Evolutionary conservation across 2,113 vertebrate species (phyloP), one percentile per base, ranked within the genome.

Genomic region (Pachyramphus minor): DNA sequence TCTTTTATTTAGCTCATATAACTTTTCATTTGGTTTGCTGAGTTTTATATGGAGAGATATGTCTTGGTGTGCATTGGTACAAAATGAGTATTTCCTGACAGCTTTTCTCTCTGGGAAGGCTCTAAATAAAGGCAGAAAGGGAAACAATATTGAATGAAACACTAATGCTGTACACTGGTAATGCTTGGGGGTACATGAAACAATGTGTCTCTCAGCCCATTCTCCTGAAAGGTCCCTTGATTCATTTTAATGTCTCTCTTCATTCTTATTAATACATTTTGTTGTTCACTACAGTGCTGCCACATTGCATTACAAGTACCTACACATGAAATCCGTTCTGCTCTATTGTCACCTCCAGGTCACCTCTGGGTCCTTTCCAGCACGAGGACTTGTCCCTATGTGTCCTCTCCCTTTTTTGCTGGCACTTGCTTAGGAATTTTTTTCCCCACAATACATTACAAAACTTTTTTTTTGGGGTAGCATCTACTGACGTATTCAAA

Each of bases 361-460:
- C n/a, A 58, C 55, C 77, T 73, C 58, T 0, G 0, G 41, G 25
- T 60, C 71, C 93, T 79, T 93, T 73, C n/a, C 27, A 69, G 81
- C 77, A 27, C 0, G 0, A 75, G 27, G 13, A 30, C 53, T 79
- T 79, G 31, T 60, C 81, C 0, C 0, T 52, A 5, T 0, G 0
- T 47, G 18, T 62, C 24, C 44, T 79, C 13, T 41, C 64, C 28
- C 7, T 37, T 81, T 74, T 71, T 22, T 82, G 8, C 37, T 87
- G 56, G 33, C 10, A 16, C 9, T 63, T 31, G 3, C 25, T 87
- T 72, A 12, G 24, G 22, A 41, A 87, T 60, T 20, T 59, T 95
- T 87, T 31, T 8, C 21, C 12, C 16, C 17, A 18, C 24, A 59
- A 56, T 72, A 45, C 9, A 14, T 72, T 28, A 24, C n/a, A 7